These are phyloP conservation scores for Zaprionus lachaisei DNA, from an alignment of 1,140 invertebrate genomes.

Conservation along the genomic window DNA sequence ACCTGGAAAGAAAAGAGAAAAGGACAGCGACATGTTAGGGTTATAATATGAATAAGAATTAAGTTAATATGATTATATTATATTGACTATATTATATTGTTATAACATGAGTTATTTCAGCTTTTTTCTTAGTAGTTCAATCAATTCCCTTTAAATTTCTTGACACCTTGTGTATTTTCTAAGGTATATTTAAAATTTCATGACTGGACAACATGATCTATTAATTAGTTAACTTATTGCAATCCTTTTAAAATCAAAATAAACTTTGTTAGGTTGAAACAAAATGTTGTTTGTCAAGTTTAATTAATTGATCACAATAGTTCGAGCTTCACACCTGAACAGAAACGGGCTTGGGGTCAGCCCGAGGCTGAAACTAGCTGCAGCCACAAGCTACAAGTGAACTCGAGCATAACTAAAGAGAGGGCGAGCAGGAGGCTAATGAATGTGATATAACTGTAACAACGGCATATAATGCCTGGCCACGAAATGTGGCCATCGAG, in stretches of 20 bases:
- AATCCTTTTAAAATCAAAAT: not conserved
- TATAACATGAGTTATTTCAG: too few species aligned
- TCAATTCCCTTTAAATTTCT: too few species aligned
- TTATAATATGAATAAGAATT: not conserved
- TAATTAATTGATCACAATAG: not conserved
- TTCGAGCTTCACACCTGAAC: slow-evolving; percentile 15
- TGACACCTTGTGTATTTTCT: not conserved
- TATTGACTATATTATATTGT: too few species aligned
- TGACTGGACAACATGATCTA: not conserved
- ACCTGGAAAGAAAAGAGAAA: slow-evolving; percentile 50
- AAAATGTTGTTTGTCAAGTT: not conserved
- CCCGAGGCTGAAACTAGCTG: not conserved
- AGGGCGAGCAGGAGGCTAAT: slow-evolving; percentile 19
- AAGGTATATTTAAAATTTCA: not conserved
- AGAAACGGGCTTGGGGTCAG: not conserved
- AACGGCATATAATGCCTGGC: slow-evolving; percentile 59
- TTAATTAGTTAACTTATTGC: not conserved
- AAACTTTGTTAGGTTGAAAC: not conserved
- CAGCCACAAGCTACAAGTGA: slow-evolving; percentile 43
- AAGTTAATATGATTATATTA: not conserved
- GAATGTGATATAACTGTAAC: slow-evolving; percentile 17
- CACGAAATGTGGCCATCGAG: slow-evolving; percentile 55
- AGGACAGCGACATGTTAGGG: not conserved
- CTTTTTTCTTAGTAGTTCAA: too few species aligned
- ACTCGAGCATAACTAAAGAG: slow-evolving; percentile 36